Conservation (phyloP, 2,797 vertebrate species). For the Pseudochaenichthys georgianus region DNA sequence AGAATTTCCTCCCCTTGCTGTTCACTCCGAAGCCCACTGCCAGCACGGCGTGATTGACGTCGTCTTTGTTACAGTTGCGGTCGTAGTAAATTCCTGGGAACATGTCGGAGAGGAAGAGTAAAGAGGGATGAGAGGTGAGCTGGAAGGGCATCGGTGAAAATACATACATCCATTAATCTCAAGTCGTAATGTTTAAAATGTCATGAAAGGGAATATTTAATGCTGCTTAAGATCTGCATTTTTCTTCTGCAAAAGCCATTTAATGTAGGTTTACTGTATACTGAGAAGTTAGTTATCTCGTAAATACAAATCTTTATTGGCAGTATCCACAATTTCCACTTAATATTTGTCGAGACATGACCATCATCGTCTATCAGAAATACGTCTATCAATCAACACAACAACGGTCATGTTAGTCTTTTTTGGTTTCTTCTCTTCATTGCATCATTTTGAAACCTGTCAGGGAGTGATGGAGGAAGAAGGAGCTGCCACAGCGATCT, state of each 20-base stretch:
- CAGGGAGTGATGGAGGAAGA: background rate
- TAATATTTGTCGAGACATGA: background rate
- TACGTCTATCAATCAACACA: background rate
- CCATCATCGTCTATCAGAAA: background rate
- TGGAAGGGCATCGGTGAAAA: background rate
- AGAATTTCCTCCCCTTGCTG: conserved; percentile 90
- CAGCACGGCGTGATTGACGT: conserved; percentile 94
- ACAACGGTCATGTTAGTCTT: background rate
- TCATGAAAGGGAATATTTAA: background rate
- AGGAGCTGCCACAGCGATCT: background rate
- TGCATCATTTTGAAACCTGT: too few relatives aligned
- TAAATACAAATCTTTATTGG: too few relatives aligned
- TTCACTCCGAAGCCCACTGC: conserved; percentile 92
- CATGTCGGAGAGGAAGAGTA: background rate
- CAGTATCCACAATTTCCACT: background rate
- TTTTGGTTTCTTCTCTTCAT: background rate
- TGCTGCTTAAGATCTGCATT: background rate
- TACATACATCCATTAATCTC: accelerated
- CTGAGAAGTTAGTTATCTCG: too few relatives aligned
- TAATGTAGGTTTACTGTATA: background rate
- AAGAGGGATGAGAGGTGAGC: background rate
- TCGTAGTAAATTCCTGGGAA: conserved; percentile 93
- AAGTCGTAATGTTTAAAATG: too few relatives aligned
- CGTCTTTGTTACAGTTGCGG: conserved; percentile 86
- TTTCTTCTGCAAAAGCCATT: background rate